Evolutionary conservation across 2,113 vertebrate genomes (phyloP).

Genomic region (Sula dactylatra): DNA sequence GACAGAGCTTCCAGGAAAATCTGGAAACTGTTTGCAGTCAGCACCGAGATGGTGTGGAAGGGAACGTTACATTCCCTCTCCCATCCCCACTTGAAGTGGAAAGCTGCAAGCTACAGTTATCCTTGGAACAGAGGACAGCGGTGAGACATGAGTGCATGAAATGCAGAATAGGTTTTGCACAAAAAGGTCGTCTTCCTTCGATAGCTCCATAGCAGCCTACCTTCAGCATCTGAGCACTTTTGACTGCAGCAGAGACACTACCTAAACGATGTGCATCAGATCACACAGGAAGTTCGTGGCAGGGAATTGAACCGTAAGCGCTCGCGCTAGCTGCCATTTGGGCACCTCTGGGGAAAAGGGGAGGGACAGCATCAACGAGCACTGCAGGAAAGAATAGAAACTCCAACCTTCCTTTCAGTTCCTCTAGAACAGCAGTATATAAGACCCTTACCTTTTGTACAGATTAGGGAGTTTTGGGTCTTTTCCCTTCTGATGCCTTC

Average conservation of each 20-base stretch:
- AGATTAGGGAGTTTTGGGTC: conserved; percentile 58
- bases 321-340: not conserved
- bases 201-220: not conserved
- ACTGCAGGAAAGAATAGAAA: not conserved
- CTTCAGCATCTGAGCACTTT: not conserved
- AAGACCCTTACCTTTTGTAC: conserved; percentile 40
- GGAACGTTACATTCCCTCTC: not conserved
- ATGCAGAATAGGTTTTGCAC: not conserved
- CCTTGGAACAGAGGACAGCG: not conserved
- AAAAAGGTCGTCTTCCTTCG: not conserved
- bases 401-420: not conserved
- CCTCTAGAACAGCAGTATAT: not conserved
- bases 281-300: not conserved
- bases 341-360: not conserved
- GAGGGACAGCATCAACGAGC: not conserved
- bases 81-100: not conserved
- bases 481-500: conserved; percentile 65
- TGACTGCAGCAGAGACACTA: not conserved
- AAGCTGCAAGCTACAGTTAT: not conserved
- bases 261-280: not conserved
- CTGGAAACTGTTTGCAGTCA: not conserved
- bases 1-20: not conserved
- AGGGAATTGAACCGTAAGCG: not conserved
- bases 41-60: not conserved
- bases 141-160: not conserved